Percentiles rank a stretch among this genome's conserved stretches.
These are phyloP conservation scores for Aspidoscelis tigris DNA, from an alignment of 2,113 vertebrate species.

Conservation along the genomic window DNA sequence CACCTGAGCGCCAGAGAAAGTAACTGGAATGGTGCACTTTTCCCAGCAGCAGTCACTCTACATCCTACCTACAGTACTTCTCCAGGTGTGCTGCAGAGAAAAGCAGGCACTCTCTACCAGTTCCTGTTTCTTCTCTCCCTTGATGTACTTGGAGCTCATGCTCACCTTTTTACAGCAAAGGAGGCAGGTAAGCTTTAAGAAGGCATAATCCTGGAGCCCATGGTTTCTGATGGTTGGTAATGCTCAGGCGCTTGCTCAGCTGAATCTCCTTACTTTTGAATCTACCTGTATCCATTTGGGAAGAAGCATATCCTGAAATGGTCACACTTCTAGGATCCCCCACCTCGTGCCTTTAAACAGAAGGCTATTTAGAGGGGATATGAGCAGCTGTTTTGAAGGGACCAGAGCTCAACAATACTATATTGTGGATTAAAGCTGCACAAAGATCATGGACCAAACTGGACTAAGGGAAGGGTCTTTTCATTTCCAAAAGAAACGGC, in stretches of 20 bases:
- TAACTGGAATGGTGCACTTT: no score
- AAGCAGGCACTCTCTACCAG: no score
- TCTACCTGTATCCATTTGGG: slow-evolving; percentile 27
- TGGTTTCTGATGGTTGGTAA: not conserved
- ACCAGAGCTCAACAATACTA: slow-evolving; percentile 43
- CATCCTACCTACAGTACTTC: no score
- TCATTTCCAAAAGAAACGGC: slow-evolving; percentile 74
- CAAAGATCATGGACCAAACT: slow-evolving; percentile 70
- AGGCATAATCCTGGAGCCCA: no score
- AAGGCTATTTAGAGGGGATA: slow-evolving; percentile 25
- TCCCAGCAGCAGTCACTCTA: no score
- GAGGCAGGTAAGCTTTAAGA: no score
- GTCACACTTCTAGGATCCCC: slow-evolving; percentile 31
- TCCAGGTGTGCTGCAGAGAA: no score
- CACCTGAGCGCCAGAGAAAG: no score
- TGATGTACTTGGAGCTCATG: no score
- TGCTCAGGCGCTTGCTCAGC: slow-evolving; percentile 14
- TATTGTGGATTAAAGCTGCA: slow-evolving; percentile 60
- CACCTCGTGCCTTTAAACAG: not conserved
- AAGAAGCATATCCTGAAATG: slow-evolving; percentile 21
- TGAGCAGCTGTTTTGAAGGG: slow-evolving; percentile 56
- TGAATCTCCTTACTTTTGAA: slow-evolving; percentile 3
- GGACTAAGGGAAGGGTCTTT: slow-evolving; percentile 65
- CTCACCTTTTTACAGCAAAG: no score
- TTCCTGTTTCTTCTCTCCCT: no score